These are phyloP conservation scores for Ibycter americanus DNA, from an alignment of 2,797 vertebrate genomes.

Conservation along the genomic window DNA sequence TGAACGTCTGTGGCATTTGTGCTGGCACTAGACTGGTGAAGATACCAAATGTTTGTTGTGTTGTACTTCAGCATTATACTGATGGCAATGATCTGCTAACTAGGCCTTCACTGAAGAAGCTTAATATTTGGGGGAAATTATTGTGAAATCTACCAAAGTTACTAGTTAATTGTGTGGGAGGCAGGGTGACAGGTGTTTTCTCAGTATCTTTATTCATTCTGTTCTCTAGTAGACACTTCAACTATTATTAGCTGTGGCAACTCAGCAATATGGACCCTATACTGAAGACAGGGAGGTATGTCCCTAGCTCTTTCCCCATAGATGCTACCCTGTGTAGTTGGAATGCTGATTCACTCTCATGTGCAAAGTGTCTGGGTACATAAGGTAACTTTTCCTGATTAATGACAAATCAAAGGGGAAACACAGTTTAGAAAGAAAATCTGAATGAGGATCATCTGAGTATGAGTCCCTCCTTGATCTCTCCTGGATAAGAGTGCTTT, in stretches of 20 bases:
- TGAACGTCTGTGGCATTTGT: neutral
- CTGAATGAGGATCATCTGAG: neutral
- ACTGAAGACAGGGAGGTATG: neutral
- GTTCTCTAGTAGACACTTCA: neutral
- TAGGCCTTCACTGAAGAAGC: neutral
- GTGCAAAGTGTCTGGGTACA: neutral
- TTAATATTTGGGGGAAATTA: neutral
- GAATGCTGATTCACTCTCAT: neutral
- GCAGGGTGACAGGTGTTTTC: neutral
- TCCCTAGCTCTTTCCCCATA: neutral
- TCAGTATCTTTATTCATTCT: neutral
- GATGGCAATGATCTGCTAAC: neutral
- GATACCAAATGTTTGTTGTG: neutral
- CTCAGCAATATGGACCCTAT: neutral
- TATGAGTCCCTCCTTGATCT: conserved; percentile 14
- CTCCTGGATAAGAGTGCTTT: conserved; percentile 52
- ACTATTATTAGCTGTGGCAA: neutral
- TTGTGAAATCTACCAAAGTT: neutral
- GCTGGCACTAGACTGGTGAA: neutral
- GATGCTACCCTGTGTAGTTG: neutral
- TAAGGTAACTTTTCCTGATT: neutral
- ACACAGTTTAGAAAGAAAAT: neutral
- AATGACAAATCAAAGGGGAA: neutral
- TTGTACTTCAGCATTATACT: neutral
- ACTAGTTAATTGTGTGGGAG: neutral